Evolutionary conservation across 2,797 vertebrate species (phyloP), one percentile per base, ranked within the genome.

Genomic region (Melanotaenia nigrans): DNA sequence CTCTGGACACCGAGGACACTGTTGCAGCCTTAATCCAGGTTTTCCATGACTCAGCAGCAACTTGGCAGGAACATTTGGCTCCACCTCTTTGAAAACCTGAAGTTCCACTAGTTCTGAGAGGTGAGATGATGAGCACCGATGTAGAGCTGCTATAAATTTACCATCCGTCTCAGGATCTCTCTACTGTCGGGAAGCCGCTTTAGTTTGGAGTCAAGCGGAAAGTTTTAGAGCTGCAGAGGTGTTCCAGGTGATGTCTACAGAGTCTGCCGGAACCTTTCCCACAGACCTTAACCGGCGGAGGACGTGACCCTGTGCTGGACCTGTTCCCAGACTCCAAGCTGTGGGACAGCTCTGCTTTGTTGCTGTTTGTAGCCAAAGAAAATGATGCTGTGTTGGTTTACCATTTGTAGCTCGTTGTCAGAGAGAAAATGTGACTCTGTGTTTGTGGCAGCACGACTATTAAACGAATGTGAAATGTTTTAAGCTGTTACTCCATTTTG

Each of bases 351-450:
- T 40, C 38, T 40, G 12, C 38, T 14, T 12, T 14, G 13, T 40
- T 68, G 57, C 51, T 61, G 74, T 85, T 73, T 79, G 59, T 88
- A 91, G 84, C 87, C 84, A 92, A 91, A 90, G 83, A 85, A 59
- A 79, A 85, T 63, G 82, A 30, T 36, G 36, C 20, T 80, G 72
- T 85, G 77, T 68, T 62, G 78, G 70, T 85, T 83, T 71, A 81
- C 36, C 3, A 79, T 83, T 84, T 85, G 38, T 87, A 85, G 86
- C 49, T 57, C 77, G 67, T 67, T 67, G 20, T 78, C 68, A 75
- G 68, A 70, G 25, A 60, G 38, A 77, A 71, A 75, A 58, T 78
- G 68, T 72, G 60, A 57, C 24, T 77, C 35, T 89, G 76, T 89
- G 79, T 86, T 73, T 80, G 72, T 80, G 75, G 28, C 40, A 57